Base-by-base conservation (phyloP, 2,888 invertebrate genomes). In the Acrocyrtus sp. region DNA sequence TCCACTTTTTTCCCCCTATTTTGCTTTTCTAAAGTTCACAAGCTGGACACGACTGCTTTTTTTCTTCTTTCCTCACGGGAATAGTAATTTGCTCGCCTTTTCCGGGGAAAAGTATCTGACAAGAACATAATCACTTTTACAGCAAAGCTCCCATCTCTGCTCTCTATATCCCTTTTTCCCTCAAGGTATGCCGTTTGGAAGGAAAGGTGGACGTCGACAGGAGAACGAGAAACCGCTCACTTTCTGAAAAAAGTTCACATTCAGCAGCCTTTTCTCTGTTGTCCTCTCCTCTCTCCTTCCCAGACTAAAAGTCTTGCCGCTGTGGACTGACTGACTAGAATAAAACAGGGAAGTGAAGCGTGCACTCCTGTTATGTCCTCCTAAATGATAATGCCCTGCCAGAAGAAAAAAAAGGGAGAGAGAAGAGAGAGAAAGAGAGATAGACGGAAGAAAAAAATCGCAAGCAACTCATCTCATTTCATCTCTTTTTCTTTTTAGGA, bases 121-220 rank as follows among this genome's bases (percentile, higher is more conserved):
- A 57, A 29, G 57, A 58, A 66, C 19, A 45, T 57, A 50, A 57
- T 57, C 39, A 24, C 50, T n/a, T n/a, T 22, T n/a, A 50, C 8
- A 22, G 29, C 26, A 21, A 15, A 43, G 21, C 39, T 56, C 10
- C 34, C 17, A 26, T 24, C 45, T 22, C 54, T 43, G 10, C 27
- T 27, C 27, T 22, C 29, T 50, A 47, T 60, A 24, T 54, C 27
- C 26, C n/a, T n/a, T n/a, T n/a, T n/a, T n/a, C n/a, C n/a, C n/a
- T n/a, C n/a, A n/a, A n/a, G n/a, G n/a, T n/a, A 47, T 45, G 8
- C 48, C 27, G 26, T 19, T 12, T 39, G 6, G 12, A 39, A 6
- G 12, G 12, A 39, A 6, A 39, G 6, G 12, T 10, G 39, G 12
- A 12, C 39, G 12, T 39, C 6, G 6, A 12, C 8, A 3, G 3